These are phyloP conservation scores for Psylliodes chrysocephalus DNA, from an alignment of 2,888 invertebrate genomes.

Conservation along the genomic window DNA sequence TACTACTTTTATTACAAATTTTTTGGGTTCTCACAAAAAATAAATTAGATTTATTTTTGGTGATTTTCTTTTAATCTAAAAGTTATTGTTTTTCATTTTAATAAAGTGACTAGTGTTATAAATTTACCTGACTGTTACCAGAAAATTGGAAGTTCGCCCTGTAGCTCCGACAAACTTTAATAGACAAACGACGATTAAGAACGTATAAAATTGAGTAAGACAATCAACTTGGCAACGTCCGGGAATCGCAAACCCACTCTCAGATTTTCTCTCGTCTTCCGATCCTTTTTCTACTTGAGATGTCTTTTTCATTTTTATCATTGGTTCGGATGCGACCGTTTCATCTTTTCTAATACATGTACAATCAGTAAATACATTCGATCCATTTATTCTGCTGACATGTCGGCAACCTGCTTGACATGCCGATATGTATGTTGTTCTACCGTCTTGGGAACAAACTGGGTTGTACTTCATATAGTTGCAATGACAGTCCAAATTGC, in stretches of 20 bases:
- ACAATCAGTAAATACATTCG: conserved; percentile 66
- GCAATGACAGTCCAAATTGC: conserved; percentile 75
- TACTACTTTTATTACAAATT: too few species aligned
- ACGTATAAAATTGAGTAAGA: conserved; percentile 67
- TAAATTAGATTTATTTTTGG: too few species aligned
- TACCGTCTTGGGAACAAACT: conserved; percentile 73
- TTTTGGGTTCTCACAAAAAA: too few species aligned
- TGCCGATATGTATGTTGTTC: conserved; percentile 77
- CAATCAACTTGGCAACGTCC: conserved; percentile 71
- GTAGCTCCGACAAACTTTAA: conserved; percentile 71
- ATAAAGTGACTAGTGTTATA: too few species aligned
- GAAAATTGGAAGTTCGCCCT: conserved; percentile 71
- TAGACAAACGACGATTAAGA: conserved; percentile 67
- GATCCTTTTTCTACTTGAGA: conserved; percentile 45
- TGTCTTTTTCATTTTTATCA: conserved; percentile 32
- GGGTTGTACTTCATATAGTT: conserved; percentile 79
- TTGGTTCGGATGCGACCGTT: conserved; percentile 31
- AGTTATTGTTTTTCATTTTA: too few species aligned
- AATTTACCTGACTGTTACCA: conserved; percentile 69
- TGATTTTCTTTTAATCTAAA: too few species aligned
- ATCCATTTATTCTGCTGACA: conserved; percentile 61
- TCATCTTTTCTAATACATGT: conserved; percentile 61
- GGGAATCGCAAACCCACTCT: conserved; percentile 62
- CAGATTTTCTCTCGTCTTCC: conserved; percentile 35
- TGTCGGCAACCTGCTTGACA: conserved; percentile 81